Conservation (phyloP, 2,113 vertebrate species). For the Eurystomus gularis region DNA sequence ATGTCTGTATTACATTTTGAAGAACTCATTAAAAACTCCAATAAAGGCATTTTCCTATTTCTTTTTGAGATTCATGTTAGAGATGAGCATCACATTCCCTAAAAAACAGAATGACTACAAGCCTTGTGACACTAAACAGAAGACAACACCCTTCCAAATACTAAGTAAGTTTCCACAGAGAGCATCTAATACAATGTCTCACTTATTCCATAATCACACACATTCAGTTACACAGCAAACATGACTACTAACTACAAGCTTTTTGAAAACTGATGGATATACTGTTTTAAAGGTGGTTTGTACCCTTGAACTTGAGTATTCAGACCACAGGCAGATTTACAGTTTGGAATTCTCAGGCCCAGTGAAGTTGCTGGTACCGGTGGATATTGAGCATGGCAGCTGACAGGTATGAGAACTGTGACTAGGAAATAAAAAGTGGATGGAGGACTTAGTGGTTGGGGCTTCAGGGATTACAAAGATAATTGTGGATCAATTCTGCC, state of each 20-base stretch:
- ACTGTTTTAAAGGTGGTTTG: background rate
- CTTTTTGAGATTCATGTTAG: background rate
- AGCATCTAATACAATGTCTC: background rate
- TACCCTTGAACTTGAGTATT: background rate
- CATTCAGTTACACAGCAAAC: background rate
- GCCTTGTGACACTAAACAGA: background rate
- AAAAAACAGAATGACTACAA: slow-evolving; percentile 14
- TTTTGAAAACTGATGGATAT: background rate
- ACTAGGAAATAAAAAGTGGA: slow-evolving; percentile 73
- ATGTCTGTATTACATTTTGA: slow-evolving; percentile 14
- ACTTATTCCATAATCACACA: background rate
- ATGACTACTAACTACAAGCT: background rate
- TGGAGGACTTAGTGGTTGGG: slow-evolving; percentile 64
- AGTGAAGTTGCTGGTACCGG: slow-evolving; percentile 50
- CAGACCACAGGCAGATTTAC: background rate
- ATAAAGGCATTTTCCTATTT: background rate
- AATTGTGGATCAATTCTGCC: slow-evolving; percentile 81
- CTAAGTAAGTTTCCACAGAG: background rate
- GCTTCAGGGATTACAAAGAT: slow-evolving; percentile 78
- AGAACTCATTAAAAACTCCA: background rate
- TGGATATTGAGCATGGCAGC: slow-evolving; percentile 51
- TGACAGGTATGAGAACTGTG: slow-evolving; percentile 63
- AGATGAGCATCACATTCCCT: background rate
- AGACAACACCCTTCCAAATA: background rate
- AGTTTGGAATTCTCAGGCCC: slow-evolving; percentile 35